These are phyloP conservation scores for Drosophila tani DNA, from an alignment of 1,140 invertebrate genomes.

Conservation along the genomic window DNA sequence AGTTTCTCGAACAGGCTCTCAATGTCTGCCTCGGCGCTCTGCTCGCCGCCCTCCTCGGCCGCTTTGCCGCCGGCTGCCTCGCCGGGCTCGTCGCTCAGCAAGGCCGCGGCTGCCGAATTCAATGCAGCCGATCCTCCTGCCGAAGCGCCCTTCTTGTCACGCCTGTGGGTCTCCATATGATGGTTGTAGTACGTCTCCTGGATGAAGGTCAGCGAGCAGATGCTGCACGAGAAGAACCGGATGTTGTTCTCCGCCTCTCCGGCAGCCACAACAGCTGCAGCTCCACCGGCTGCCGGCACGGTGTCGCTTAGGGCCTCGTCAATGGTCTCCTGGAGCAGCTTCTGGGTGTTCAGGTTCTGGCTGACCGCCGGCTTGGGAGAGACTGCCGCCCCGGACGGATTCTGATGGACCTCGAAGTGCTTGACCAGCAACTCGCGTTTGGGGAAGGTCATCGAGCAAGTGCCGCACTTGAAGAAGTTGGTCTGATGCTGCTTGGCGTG, in stretches of 20 bases:
- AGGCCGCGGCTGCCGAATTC: conserved; percentile 69
- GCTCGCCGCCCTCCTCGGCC: conserved; percentile 53
- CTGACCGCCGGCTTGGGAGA: conserved; percentile 34
- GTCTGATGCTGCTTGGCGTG: conserved; percentile 84
- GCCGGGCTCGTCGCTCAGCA: conserved; percentile 71
- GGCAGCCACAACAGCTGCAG: conserved; percentile 53
- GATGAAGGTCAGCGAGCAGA: conserved; percentile 84
- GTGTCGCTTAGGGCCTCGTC: conserved; percentile 82
- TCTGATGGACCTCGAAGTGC: conserved; percentile 82
- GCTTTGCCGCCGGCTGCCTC: conserved; percentile 32
- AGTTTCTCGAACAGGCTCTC: conserved; percentile 84
- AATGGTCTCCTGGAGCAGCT: conserved; percentile 83
- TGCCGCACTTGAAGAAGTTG: conserved; percentile 84
- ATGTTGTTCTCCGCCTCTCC: conserved; percentile 75
- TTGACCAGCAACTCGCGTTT: conserved; percentile 80
- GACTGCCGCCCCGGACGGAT: conserved; percentile 19
- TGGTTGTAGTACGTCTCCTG: conserved; percentile 85
- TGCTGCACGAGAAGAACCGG: conserved; percentile 84
- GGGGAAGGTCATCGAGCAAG: conserved; percentile 81
- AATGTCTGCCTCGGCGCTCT: conserved; percentile 79
- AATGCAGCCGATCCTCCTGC: conserved; percentile 49
- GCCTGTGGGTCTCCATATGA: conserved; percentile 84
- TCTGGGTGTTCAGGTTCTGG: conserved; percentile 79
- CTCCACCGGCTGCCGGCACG: conserved; percentile 41
- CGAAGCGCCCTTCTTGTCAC: conserved; percentile 63